These are phyloP conservation scores for Triops cancriformis DNA, from an alignment of 1,140 invertebrate genomes.

Conservation along the genomic window DNA sequence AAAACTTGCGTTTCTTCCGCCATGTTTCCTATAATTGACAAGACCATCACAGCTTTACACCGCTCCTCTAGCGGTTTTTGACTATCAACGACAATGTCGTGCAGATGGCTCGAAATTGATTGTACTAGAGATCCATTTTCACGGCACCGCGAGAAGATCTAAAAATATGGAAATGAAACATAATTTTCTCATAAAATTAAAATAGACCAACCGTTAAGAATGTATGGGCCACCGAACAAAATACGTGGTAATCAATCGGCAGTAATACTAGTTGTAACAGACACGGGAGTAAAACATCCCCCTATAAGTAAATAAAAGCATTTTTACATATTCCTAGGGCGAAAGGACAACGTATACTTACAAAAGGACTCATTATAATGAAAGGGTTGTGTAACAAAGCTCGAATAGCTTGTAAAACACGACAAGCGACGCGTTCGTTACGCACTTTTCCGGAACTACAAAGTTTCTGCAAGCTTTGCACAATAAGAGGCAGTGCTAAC, in stretches of 20 bases:
- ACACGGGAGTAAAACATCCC: neutral
- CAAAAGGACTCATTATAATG: neutral
- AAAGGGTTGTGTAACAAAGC: neutral
- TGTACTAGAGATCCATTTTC: neutral
- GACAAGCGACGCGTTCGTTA: neutral
- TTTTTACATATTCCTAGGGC: neutral
- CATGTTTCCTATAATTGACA: neutral
- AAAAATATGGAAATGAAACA: neutral
- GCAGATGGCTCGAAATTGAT: neutral
- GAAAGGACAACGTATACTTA: neutral
- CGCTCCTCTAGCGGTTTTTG: neutral
- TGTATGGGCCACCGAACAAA: neutral
- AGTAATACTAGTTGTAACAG: neutral
- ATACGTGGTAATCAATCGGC: neutral
- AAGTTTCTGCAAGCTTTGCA: constrained; percentile 1
- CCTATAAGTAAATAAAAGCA: neutral
- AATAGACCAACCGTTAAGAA: neutral
- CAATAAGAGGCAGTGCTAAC: neutral
- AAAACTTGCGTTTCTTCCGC: neutral
- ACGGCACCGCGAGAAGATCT: neutral
- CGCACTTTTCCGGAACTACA: neutral
- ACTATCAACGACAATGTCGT: neutral
- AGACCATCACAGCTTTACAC: neutral
- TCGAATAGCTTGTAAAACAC: neutral
- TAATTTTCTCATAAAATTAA: too few species aligned